phyloP scores from a whole-genome alignment of 2,113 vertebrate species.

The Labeo catla region DNA sequence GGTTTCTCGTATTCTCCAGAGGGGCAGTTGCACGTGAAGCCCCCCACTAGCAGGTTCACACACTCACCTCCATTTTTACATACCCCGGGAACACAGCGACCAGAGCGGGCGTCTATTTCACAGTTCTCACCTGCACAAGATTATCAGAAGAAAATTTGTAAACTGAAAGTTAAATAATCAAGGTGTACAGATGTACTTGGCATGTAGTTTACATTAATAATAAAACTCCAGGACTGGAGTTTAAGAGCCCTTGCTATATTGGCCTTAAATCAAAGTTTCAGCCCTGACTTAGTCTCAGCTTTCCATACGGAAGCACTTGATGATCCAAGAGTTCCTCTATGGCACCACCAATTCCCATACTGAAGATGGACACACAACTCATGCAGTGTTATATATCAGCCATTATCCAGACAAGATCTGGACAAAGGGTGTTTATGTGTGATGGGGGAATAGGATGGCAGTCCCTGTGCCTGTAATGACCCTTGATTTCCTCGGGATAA shows the following conservation, averaged over 20 bases:
- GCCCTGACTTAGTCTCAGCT: conserved; percentile 32
- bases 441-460: conserved; percentile 63
- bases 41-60: conserved; percentile 88
- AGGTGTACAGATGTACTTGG: neutral
- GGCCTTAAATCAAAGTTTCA: conserved; percentile 41
- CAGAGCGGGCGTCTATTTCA: conserved; percentile 84
- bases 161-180: neutral
- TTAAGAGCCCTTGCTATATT: neutral
- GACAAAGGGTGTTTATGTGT: conserved; percentile 54
- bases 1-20: conserved; percentile 89
- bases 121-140: conserved; percentile 83
- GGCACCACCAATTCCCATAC: conserved; percentile 37
- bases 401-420: conserved; percentile 61
- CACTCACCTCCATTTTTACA: conserved; percentile 92
- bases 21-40: conserved; percentile 89
- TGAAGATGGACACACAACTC: conserved; percentile 42
- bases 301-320: conserved; percentile 19
- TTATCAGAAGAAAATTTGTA: neutral
- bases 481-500: conserved; percentile 77
- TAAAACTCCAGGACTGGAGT: neutral
- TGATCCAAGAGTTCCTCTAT: conserved; percentile 21
- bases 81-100: conserved; percentile 84
- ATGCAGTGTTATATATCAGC: conserved; percentile 54
- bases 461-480: conserved; percentile 72
- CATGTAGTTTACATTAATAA: too few species aligned